phyloP scores from a whole-genome alignment of 2,113 vertebrate species.

The Thryonomys swinderianus region DNA sequence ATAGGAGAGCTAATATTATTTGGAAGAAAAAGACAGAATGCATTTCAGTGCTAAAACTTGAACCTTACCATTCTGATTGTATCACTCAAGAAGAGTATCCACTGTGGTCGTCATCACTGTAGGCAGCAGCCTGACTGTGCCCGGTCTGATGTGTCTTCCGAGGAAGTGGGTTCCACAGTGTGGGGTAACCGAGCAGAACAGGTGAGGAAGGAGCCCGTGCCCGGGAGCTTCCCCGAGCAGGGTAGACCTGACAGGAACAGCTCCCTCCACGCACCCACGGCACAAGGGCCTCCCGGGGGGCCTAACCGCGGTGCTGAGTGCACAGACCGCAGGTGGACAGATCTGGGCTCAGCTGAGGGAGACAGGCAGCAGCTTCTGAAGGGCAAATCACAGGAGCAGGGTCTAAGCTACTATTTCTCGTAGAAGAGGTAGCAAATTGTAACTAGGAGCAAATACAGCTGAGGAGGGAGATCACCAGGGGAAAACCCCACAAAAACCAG shows the following conservation, averaged over 20 bases:
- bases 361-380: background rate
- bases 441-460: background rate
- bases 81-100: background rate
- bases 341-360: background rate
- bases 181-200: background rate
- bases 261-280: background rate
- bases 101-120: background rate
- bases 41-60: background rate
- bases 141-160: background rate
- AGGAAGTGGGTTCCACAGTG: background rate
- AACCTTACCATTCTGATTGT: background rate
- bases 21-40: background rate
- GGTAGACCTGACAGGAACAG: background rate
- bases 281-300: background rate
- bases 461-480: background rate
- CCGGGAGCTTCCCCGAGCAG: background rate
- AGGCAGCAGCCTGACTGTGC: background rate
- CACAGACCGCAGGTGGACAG: background rate
- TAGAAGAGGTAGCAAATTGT: background rate
- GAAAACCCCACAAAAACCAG: conserved; percentile 9
- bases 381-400: background rate
- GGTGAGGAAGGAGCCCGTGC: background rate
- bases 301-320: background rate
- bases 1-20: background rate
- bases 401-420: background rate